These are phyloP conservation scores for Axea sp. DNA, from an alignment of 2,888 invertebrate species.

Conservation along the genomic window DNA sequence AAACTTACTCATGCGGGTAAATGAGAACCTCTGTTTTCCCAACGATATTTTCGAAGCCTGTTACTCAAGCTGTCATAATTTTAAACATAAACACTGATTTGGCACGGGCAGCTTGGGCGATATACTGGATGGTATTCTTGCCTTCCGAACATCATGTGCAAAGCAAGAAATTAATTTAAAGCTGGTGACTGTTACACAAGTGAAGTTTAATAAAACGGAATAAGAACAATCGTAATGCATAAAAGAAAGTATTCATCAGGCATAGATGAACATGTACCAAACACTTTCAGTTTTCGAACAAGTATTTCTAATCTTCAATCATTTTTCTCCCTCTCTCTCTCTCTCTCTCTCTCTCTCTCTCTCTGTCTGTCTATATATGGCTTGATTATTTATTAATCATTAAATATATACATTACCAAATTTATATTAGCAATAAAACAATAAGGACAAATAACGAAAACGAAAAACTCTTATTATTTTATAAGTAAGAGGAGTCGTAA, in stretches of 20 bases:
- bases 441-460: no score
- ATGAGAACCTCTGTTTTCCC: conserved; percentile 66
- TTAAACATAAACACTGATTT: conserved; percentile 69
- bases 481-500: no score
- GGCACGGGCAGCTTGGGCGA: conserved; percentile 23
- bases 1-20: no score
- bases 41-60: conserved; percentile 69
- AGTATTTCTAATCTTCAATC: no score
- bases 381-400: no score
- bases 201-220: conserved; percentile 7
- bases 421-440: no score
- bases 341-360: no score
- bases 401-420: no score
- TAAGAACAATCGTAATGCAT: conserved; percentile 15
- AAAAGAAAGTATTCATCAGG: conserved; percentile 5
- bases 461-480: no score
- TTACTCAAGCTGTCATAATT: conserved; percentile 72
- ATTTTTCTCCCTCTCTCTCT: no score
- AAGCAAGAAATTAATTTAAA: conserved; percentile 48
- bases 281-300: neutral
- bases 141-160: conserved; percentile 14
- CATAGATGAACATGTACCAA: conserved; percentile 6
- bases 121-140: conserved; percentile 18
- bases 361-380: no score
- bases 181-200: conserved; percentile 16